Conservation (phyloP, 2,797 vertebrate species). For the Centroberyx gerrardi region DNA sequence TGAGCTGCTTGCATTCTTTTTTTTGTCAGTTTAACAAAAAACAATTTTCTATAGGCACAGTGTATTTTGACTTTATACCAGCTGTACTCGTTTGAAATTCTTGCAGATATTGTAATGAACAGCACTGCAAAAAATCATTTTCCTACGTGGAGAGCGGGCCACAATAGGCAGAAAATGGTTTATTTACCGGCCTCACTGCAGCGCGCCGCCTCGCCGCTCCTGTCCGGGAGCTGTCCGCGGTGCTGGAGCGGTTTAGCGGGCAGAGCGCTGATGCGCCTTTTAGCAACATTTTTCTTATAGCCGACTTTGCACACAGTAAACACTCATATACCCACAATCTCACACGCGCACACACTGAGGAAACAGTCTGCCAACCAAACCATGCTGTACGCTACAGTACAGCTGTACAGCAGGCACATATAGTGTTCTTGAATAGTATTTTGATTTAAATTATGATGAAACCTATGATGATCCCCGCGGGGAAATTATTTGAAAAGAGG, state of each 20-base stretch:
- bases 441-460: neutral
- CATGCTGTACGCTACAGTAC: neutral
- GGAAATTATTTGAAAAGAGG: slow-evolving; percentile 22
- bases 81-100: neutral
- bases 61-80: neutral
- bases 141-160: neutral
- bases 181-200: neutral
- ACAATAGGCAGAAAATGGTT: neutral
- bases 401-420: neutral
- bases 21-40: slow-evolving; percentile 31
- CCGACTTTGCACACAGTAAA: neutral
- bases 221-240: slow-evolving; percentile 62
- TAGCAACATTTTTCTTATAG: neutral
- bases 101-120: neutral
- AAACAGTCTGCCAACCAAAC: neutral
- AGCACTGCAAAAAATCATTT: neutral
- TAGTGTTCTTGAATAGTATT: neutral
- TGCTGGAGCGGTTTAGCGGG: slow-evolving; percentile 48
- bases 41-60: neutral
- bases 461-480: slow-evolving; percentile 21
- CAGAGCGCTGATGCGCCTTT: neutral
- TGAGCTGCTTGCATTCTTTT: slow-evolving; percentile 20
- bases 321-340: neutral
- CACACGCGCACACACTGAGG: neutral
- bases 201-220: neutral